Percentiles rank a stretch among this genome's conserved stretches.
phyloP scores from a whole-genome alignment of 2,888 invertebrate genomes.

The Conistra vaccinii region DNA sequence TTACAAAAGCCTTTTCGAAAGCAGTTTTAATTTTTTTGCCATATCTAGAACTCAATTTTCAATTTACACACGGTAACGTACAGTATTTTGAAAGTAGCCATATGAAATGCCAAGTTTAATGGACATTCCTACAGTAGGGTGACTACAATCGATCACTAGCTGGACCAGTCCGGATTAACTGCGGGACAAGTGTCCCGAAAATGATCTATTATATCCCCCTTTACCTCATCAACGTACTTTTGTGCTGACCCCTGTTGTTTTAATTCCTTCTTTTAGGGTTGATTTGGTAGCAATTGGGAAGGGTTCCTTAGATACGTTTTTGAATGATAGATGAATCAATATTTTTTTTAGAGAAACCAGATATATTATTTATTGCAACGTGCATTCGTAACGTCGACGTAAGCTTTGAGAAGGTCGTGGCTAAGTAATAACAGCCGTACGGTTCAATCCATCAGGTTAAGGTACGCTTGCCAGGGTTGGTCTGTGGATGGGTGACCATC shows the following conservation, averaged over 20 bases:
- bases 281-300: conserved; percentile 70
- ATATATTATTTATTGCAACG: not conserved
- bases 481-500: no score
- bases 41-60: conserved; percentile 22
- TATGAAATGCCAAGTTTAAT: conserved; percentile 72
- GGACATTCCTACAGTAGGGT: conserved; percentile 77
- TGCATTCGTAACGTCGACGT: no score
- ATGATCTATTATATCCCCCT: conserved; percentile 89
- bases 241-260: conserved; percentile 86
- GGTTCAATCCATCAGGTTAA: no score
- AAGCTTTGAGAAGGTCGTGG: no score
- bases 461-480: no score
- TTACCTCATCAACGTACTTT: conserved; percentile 89
- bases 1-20: not conserved
- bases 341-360: not conserved
- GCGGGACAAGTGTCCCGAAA: conserved; percentile 88
- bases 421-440: no score
- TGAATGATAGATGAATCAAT: conserved; percentile 12
- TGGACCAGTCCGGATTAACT: conserved; percentile 83
- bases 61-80: not conserved
- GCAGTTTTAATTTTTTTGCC: not conserved
- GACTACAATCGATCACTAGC: conserved; percentile 73
- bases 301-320: conserved; percentile 40
- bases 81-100: conserved; percentile 49
- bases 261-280: conserved; percentile 88